A percentile compares a stretch with the other conserved stretches of the same genome.
Conservation (phyloP, 2,888 invertebrate genomes). For the Trichogramma evanescens region DNA sequence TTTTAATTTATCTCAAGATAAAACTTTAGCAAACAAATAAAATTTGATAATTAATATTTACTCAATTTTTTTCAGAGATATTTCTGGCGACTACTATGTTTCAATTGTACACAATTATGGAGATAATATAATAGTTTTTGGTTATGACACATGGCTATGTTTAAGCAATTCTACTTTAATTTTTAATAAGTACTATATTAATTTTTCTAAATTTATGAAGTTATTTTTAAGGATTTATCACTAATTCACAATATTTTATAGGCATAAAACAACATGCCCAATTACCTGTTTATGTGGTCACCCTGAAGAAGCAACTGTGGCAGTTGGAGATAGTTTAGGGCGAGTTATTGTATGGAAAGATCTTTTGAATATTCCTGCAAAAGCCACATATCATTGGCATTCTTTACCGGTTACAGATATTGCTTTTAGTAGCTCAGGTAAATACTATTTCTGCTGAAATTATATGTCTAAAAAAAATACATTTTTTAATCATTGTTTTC, state of each 20-base stretch:
- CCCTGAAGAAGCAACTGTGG: conserved; percentile 58
- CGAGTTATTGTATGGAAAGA: conserved; percentile 59
- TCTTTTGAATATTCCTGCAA: conserved; percentile 40
- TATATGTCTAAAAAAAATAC: neutral
- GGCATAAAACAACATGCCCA: conserved; percentile 34
- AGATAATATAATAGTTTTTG: conserved; percentile 39
- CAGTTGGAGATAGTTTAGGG: conserved; percentile 64
- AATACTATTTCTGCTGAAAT: neutral
- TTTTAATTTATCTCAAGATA: neutral
- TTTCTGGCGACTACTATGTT: conserved; percentile 34
- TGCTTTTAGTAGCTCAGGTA: conserved; percentile 54
- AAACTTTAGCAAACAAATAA: neutral
- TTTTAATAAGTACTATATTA: too few species aligned
- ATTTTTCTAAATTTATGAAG: too few species aligned
- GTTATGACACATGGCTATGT: conserved; percentile 33
- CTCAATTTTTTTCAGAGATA: conserved; percentile 22
- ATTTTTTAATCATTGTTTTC: neutral
- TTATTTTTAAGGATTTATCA: neutral
- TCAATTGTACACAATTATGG: conserved; percentile 41
- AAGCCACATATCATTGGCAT: conserved; percentile 69
- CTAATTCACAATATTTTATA: conserved; percentile 10
- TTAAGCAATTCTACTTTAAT: conserved; percentile 32
- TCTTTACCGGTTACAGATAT: conserved; percentile 62
- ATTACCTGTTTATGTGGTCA: conserved; percentile 64
- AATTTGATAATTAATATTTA: neutral